Percentiles rank a stretch among this genome's conserved stretches.
These are phyloP conservation scores for Athene cunicularia DNA, from an alignment of 2,113 vertebrate genomes.

Conservation along the genomic window DNA sequence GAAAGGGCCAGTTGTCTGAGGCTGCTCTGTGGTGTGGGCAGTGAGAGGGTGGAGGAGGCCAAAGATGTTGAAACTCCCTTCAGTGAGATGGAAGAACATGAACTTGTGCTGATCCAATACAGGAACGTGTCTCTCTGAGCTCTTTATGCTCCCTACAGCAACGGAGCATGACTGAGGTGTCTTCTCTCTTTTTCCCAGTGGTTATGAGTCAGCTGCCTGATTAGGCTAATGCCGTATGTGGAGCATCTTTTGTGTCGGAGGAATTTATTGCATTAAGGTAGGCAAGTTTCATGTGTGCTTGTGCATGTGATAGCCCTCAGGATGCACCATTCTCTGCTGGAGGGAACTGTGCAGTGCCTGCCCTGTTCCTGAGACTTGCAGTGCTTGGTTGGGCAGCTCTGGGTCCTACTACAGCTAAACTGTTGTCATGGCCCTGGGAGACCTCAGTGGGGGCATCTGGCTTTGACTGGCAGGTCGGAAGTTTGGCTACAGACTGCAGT, in stretches of 20 bases:
- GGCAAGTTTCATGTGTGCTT: neutral
- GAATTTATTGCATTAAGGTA: neutral
- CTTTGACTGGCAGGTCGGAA: neutral
- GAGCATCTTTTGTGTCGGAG: neutral
- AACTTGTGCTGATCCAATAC: neutral
- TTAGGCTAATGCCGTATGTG: neutral
- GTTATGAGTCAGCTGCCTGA: slow-evolving; percentile 12
- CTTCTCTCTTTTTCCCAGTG: neutral
- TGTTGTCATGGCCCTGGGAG: neutral
- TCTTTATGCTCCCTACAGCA: neutral
- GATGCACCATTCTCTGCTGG: accelerated
- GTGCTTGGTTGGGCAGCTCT: neutral
- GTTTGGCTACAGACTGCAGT: accelerated
- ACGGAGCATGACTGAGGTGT: neutral
- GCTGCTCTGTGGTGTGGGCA: neutral
- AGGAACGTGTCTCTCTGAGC: neutral
- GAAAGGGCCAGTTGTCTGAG: neutral
- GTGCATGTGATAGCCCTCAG: neutral
- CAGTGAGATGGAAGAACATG: neutral
- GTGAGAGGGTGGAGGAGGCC: neutral
- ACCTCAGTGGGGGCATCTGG: neutral
- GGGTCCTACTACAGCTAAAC: neutral
- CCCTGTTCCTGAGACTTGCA: neutral
- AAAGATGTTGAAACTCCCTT: neutral
- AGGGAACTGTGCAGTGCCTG: neutral